phyloP scores from a whole-genome alignment of 2,797 vertebrate genomes.

The Acanthiza pusilla region DNA sequence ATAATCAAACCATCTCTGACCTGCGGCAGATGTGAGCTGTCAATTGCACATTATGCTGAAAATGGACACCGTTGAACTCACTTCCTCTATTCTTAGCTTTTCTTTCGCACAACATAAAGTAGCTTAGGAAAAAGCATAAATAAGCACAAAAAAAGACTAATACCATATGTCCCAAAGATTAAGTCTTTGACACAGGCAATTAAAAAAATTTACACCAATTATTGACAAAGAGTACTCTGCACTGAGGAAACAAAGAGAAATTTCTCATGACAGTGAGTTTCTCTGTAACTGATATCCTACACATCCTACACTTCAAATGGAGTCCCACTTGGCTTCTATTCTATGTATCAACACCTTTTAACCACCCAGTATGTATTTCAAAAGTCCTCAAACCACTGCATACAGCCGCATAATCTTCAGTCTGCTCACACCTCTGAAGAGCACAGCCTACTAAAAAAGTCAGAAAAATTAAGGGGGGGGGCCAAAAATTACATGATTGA shows the following conservation, averaged over 20 bases:
- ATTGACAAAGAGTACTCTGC: background rate
- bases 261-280: background rate
- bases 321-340: background rate
- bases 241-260: background rate
- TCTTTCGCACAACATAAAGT: background rate
- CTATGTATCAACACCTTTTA: background rate
- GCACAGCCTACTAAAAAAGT: background rate
- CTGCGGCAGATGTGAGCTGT: background rate
- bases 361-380: background rate
- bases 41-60: background rate
- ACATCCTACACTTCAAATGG: background rate
- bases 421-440: background rate
- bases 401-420: background rate
- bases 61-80: constrained; percentile 3
- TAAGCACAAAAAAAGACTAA: background rate
- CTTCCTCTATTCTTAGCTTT: constrained; percentile 27
- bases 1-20: background rate
- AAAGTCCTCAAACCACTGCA: background rate
- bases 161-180: background rate
- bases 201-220: background rate
- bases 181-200: background rate
- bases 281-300: background rate
- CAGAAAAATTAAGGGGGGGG: background rate
- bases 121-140: background rate
- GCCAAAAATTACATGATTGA: background rate